phyloP scores from a whole-genome alignment of 53 echinoderm and acorn worm species.

The Hippasteria phrygiana region DNA sequence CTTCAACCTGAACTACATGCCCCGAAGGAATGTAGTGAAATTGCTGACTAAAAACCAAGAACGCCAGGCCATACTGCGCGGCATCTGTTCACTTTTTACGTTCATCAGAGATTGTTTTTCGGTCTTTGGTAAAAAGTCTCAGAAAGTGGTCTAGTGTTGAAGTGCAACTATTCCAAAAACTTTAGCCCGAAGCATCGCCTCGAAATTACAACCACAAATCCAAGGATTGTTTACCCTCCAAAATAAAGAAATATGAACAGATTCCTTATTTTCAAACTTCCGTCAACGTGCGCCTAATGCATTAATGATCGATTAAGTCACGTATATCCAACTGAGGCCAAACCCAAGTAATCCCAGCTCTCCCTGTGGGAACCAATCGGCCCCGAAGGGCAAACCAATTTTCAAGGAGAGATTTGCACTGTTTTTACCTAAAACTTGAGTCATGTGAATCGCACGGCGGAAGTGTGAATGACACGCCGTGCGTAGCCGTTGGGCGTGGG shows the following conservation, averaged over 20 bases:
- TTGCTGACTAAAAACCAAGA: background rate
- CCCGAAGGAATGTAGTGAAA: background rate
- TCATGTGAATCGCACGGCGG: background rate
- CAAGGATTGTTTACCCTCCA: background rate
- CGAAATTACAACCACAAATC: background rate
- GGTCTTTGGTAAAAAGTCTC: background rate
- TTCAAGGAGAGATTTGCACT: background rate
- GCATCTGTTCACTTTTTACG: conserved; percentile 3
- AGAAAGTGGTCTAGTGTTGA: background rate
- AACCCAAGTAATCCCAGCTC: background rate
- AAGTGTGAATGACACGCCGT: conserved; percentile 10
- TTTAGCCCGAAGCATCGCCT: background rate
- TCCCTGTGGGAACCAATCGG: background rate
- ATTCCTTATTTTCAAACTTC: background rate
- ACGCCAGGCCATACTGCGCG: background rate
- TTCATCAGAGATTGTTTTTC: background rate
- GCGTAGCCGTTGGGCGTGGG: conserved; percentile 33
- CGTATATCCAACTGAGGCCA: background rate
- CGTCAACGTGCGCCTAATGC: background rate
- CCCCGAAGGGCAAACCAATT: conserved; percentile 2
- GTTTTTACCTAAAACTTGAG: conserved; percentile 9
- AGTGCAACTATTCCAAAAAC: conserved; percentile 12
- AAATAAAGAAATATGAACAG: conserved; percentile 2
- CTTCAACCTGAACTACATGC: background rate
- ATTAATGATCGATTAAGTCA: conserved; percentile 13